A percentile compares a stretch with the other conserved stretches of the same genome.
phyloP scores from a whole-genome alignment of 2,113 vertebrate genomes.

The Erpornis zantholeuca region DNA sequence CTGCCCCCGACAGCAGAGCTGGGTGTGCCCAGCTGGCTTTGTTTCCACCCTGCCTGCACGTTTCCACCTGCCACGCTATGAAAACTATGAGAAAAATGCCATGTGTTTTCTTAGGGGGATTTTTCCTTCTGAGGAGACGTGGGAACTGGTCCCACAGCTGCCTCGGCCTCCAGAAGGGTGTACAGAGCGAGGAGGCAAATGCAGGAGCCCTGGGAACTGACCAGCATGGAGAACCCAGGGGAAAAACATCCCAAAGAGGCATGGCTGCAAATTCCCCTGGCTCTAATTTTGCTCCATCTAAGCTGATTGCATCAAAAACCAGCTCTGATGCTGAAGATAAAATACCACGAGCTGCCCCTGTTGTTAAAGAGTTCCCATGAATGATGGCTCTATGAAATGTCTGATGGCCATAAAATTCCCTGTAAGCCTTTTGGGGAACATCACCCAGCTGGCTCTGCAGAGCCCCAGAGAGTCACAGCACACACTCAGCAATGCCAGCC shows the following conservation, averaged over 20 bases:
- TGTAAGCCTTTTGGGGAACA: fast-evolving
- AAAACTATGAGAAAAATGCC: neutral
- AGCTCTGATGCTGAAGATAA: neutral
- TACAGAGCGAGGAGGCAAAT: neutral
- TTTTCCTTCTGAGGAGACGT: neutral
- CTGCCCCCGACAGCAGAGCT: neutral
- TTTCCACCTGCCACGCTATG: neutral
- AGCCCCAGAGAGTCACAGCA: neutral
- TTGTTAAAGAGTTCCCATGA: neutral
- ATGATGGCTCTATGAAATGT: neutral
- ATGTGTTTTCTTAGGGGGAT: neutral
- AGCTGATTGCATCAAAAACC: neutral
- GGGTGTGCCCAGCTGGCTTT: neutral
- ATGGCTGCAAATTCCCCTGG: neutral
- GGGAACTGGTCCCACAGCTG: neutral
- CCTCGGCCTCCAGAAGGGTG: neutral
- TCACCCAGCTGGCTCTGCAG: neutral
- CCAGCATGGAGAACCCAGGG: fast-evolving
- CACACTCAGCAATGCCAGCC: neutral
- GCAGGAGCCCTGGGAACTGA: neutral
- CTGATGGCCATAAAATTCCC: neutral
- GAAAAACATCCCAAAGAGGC: neutral
- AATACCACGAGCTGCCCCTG: neutral
- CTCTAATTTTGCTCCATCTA: neutral
- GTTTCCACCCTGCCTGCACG: neutral